Base-by-base conservation (phyloP, 2,888 invertebrate species). In the Drosophila borborema region DNA sequence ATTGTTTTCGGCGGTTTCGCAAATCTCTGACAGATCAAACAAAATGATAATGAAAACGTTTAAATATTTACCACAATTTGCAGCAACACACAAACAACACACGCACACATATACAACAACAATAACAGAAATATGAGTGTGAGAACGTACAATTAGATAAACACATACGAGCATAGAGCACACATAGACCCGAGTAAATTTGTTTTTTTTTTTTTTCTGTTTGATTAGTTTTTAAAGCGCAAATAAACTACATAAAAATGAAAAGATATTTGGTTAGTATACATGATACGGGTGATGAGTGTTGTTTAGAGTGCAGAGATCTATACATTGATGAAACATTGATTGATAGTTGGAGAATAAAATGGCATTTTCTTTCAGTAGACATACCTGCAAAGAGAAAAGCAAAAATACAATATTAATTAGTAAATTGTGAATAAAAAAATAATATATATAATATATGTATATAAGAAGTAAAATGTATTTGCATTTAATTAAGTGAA, bases 31-130 rank as follows among this genome's bases (percentile, higher is more conserved):
- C 85, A 80, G 89, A 83, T 64, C 45, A 64, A 77, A 66, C 72
- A 74, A 84, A 85, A 82, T 87, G 80, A 87, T 84, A 89, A 86
- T 85, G 84, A 79, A 85, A 78, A 85, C 81, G 86, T 89, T 85
- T 86, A 83, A 83, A 89, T 83, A 85, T 85, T 89, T 89, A 86
- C 86, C 85, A 74, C 76, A 85, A 72, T 85, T 77, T 80, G 83
- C 75, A 69, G 73, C 72, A 76, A 74, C 64, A 80, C 54, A 51
- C 41, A 73, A 72, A 40, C 63, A 36, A 53, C 20, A 45, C 38
- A 56, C 48, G 49, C 28, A 6, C 28, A 59, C 49, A 69, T 53
- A 59, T 18, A 68, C 48, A 64, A 63, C 68, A 34, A 71, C 68
- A 74, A 71, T 31, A 64, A 48, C 28, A 60, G 46, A 72, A 43